A percentile compares a stretch with the other conserved stretches of the same genome.
Conservation (phyloP, 2,888 invertebrate genomes). For the Sesamia inferens region DNA sequence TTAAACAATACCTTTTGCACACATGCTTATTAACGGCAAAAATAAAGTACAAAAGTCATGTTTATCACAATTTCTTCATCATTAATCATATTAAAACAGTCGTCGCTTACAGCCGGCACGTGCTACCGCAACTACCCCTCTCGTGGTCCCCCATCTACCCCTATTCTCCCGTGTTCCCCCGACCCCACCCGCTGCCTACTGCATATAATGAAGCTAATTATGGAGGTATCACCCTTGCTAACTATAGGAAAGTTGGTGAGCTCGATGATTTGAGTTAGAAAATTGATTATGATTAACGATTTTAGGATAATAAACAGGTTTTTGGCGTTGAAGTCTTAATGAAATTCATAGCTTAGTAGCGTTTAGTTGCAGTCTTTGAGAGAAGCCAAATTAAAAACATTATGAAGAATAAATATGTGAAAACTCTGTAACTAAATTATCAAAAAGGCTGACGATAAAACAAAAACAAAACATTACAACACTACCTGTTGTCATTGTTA, state of each 20-base stretch:
- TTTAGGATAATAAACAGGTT: slow-evolving; percentile 8
- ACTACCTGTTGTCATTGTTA: no score
- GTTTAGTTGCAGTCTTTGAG: not conserved
- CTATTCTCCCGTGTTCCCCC: slow-evolving; percentile 17
- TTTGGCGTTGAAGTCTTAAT: slow-evolving; percentile 2
- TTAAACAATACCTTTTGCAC: no score
- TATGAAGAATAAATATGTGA: not conserved
- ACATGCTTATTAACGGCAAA: no score
- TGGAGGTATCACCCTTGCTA: slow-evolving; percentile 42
- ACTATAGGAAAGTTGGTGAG: slow-evolving; percentile 33
- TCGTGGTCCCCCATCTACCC: slow-evolving; percentile 37
- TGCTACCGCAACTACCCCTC: slow-evolving; percentile 45
- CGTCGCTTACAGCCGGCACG: slow-evolving; percentile 58
- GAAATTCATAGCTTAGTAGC: not conserved
- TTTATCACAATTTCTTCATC: not conserved
- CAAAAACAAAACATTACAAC: not conserved
- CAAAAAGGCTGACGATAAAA: not conserved
- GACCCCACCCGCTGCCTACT: slow-evolving; percentile 38
- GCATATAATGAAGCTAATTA: slow-evolving; percentile 63
- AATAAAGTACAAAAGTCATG: not conserved
- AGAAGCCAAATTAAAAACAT: not conserved
- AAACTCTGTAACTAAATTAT: not conserved
- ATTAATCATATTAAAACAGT: slow-evolving; percentile 57
- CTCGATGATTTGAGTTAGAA: slow-evolving; percentile 23
- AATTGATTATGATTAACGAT: slow-evolving; percentile 51